A percentile compares a stretch with the other conserved stretches of the same genome.
phyloP scores from a whole-genome alignment of 1,140 invertebrate species.

The Mizuhopecten yessoensis region DNA sequence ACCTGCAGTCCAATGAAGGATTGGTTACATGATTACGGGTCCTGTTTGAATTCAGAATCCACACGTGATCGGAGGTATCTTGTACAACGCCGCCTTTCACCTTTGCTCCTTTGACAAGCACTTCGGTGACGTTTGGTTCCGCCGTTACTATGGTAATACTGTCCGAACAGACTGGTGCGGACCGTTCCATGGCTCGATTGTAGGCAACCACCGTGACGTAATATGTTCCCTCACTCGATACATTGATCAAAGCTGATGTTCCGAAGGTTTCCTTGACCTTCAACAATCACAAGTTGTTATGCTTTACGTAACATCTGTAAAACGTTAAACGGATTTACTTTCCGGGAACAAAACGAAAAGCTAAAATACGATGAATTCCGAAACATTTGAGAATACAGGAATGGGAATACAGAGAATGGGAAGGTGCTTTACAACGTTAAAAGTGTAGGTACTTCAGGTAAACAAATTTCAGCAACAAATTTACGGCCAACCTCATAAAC shows the following conservation, averaged over 20 bases:
- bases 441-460: no score
- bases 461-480: no score
- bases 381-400: no score
- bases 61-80: constrained; percentile 40
- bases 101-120: constrained; percentile 56
- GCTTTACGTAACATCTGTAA: no score
- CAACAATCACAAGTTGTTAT: no score
- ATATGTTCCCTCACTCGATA: constrained; percentile 59
- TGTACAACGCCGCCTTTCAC: constrained; percentile 58
- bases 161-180: constrained; percentile 71
- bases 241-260: constrained; percentile 52
- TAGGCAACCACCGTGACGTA: constrained; percentile 69
- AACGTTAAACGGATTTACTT: no score
- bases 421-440: no score
- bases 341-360: no score
- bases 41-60: constrained; percentile 53
- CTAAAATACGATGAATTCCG: no score
- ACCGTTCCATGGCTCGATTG: constrained; percentile 66
- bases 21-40: constrained; percentile 42
- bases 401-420: no score
- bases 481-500: no score
- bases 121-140: constrained; percentile 48
- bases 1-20: constrained; percentile 28
- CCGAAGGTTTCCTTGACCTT: constrained; percentile 64
- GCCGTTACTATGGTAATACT: constrained; percentile 63